Evolutionary conservation across 2,888 invertebrate genomes (phyloP).

Genomic region (Lobophora halterata): DNA sequence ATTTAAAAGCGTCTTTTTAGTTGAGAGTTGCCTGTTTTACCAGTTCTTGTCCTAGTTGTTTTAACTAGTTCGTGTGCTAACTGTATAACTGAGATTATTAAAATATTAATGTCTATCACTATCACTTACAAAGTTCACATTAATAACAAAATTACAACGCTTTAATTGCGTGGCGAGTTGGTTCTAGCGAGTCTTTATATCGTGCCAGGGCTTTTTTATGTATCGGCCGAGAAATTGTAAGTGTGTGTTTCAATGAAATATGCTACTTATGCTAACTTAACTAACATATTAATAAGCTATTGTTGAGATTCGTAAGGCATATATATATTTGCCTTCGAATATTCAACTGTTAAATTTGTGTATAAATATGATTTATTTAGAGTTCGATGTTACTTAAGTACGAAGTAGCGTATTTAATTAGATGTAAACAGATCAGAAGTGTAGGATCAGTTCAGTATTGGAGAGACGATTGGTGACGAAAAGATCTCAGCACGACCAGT

Average conservation of each 20-base stretch:
- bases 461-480: slow-evolving; percentile 60
- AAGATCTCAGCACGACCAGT: slow-evolving; percentile 79
- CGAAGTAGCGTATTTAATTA: slow-evolving; percentile 40
- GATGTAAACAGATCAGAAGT: slow-evolving; percentile 28
- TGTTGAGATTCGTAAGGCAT: background rate
- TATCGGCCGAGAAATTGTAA: background rate
- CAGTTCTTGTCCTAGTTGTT: too few relatives aligned
- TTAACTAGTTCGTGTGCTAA: too few relatives aligned
- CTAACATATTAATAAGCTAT: slow-evolving; percentile 6
- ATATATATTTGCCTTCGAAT: background rate
- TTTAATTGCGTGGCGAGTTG: too few relatives aligned
- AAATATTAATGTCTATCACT: too few relatives aligned
- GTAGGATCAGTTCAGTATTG: slow-evolving; percentile 51
- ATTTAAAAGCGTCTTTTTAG: too few relatives aligned
- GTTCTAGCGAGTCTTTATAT: too few relatives aligned
- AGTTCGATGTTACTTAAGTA: slow-evolving; percentile 17
- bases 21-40: too few relatives aligned
- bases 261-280: slow-evolving; percentile 20
- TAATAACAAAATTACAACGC: too few relatives aligned
- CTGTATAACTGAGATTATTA: too few relatives aligned
- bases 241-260: slow-evolving; percentile 18
- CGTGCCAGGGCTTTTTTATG: too few relatives aligned
- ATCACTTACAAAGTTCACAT: too few relatives aligned
- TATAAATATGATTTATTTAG: slow-evolving; percentile 13
- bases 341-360: slow-evolving; percentile 12